These are phyloP conservation scores for Phymastichus coffea DNA, from an alignment of 1,140 invertebrate genomes.

Conservation along the genomic window DNA sequence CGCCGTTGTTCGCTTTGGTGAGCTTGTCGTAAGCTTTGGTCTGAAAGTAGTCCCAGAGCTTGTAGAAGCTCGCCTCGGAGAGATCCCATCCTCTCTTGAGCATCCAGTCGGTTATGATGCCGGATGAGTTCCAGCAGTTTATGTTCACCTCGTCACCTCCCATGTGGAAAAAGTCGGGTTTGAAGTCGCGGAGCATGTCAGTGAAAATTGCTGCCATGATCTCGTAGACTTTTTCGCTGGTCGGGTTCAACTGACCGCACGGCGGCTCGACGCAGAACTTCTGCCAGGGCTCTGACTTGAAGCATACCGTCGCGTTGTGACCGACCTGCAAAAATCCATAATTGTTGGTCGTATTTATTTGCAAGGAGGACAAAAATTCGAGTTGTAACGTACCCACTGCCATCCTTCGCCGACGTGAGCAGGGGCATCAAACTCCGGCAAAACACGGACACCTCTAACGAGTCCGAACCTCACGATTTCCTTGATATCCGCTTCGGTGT, in stretches of 20 bases:
- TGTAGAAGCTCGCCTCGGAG: conserved; percentile 65
- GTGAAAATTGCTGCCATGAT: conserved; percentile 69
- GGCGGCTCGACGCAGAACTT: conserved; percentile 81
- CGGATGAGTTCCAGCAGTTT: conserved; percentile 75
- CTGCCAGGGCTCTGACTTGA: conserved; percentile 73
- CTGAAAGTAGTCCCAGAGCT: conserved; percentile 79
- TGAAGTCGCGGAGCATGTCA: conserved; percentile 68
- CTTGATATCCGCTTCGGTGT: conserved; percentile 55
- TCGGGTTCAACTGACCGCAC: conserved; percentile 82
- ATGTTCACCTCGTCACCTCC: conserved; percentile 82
- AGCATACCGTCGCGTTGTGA: conserved; percentile 54
- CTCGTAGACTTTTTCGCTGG: conserved; percentile 71
- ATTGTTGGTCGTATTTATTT: background rate
- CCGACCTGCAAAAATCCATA: conserved; percentile 39
- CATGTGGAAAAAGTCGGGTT: conserved; percentile 83
- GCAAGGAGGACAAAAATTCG: background rate
- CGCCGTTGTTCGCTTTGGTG: conserved; percentile 56
- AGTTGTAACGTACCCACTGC: conserved; percentile 64
- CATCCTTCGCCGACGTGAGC: conserved; percentile 87
- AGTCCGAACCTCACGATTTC: conserved; percentile 71
- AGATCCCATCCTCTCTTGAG: conserved; percentile 59
- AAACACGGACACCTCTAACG: conserved; percentile 72
- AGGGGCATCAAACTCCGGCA: conserved; percentile 86
- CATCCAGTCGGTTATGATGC: conserved; percentile 72
- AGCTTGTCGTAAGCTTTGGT: conserved; percentile 60